Base-by-base conservation (phyloP, 2,797 vertebrate species). In the Pangasius djambal region DNA sequence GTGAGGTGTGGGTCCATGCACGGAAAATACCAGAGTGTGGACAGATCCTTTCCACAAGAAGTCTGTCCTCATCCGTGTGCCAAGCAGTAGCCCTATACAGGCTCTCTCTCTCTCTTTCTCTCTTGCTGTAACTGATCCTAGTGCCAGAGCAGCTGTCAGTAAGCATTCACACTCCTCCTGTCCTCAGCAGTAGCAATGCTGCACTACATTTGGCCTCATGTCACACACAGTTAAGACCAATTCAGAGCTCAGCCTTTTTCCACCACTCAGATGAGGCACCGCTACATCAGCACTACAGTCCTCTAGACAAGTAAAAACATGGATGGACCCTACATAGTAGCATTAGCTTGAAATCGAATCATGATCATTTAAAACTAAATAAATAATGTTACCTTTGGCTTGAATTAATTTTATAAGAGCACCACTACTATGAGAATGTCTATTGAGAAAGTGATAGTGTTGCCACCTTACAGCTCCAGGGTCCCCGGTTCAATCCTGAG, bases 11-110 rank as follows among this genome's bases (percentile, higher is more conserved):
- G 82, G 40, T 79, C 82, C 55, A 79, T 37, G 50, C 59, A 81
- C 6, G 50, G 16, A 90, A 85, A 85, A 70, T 87, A 25, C 89
- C 40, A 61, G 70, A 44, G 86, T 22, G 81, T 69, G 48, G 86
- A 90, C 20, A 85, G 85, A 89, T 86, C 84, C 84, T 89, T 86
- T 86, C 88, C 63, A 82, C 65, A 86, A 86, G 18, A 63, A 50
- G 75, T 22, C 40, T 88, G 75, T 57, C 65, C 83, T 89, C 67
- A 89, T 82, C 85, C 22, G 16, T 48, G 85, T 86, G 57, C 67
- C 67, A 59, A 87, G 61, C 85, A 37, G 83, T 50, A 86, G 88
- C 48, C 57, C 67, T 55, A 37, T n/a, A 82, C 52, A 89, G 25
- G 31, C 44, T 72, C 63, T 57, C 61, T 86, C 61, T 86, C 83